These are phyloP conservation scores for Linnaemya tessellans DNA, from an alignment of 2,888 invertebrate genomes.

Conservation along the genomic window DNA sequence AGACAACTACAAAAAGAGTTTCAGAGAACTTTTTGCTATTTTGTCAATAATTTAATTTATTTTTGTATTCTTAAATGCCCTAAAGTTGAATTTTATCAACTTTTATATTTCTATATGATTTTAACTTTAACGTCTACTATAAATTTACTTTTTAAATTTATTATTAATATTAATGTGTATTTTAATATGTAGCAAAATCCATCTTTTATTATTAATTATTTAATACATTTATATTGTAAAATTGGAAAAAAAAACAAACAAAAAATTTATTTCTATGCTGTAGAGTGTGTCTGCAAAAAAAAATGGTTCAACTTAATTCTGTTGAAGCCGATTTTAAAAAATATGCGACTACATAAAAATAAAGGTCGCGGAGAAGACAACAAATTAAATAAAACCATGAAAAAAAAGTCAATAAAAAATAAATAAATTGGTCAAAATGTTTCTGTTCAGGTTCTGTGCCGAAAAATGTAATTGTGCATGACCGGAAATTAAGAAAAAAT, in stretches of 20 bases:
- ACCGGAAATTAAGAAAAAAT: too few relatives aligned
- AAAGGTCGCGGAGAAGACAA: too few relatives aligned
- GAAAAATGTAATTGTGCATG: too few relatives aligned
- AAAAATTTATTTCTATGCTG: not conserved
- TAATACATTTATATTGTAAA: constrained; percentile 9
- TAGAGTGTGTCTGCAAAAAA: not conserved
- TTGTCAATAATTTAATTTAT: constrained; percentile 57
- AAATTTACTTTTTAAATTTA: constrained; percentile 42
- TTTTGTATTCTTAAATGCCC: constrained; percentile 61
- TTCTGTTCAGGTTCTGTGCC: too few relatives aligned
- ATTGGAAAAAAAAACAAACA: constrained; percentile 14
- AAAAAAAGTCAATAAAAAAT: too few relatives aligned
- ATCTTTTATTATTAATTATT: constrained; percentile 28
- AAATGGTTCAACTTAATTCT: not conserved
- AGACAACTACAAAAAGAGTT: constrained; percentile 34
- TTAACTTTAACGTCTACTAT: constrained; percentile 47
- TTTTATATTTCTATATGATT: constrained; percentile 70
- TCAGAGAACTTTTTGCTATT: constrained; percentile 33
- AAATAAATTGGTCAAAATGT: too few relatives aligned
- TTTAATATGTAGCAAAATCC: constrained; percentile 35
- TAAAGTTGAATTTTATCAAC: constrained; percentile 76
- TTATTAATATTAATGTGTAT: constrained; percentile 30
- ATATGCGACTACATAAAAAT: too few relatives aligned
- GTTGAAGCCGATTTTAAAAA: too few relatives aligned
- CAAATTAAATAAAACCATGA: too few relatives aligned